Evolutionary conservation across 2,888 invertebrate genomes (phyloP).

Genomic region (Protula sp.): DNA sequence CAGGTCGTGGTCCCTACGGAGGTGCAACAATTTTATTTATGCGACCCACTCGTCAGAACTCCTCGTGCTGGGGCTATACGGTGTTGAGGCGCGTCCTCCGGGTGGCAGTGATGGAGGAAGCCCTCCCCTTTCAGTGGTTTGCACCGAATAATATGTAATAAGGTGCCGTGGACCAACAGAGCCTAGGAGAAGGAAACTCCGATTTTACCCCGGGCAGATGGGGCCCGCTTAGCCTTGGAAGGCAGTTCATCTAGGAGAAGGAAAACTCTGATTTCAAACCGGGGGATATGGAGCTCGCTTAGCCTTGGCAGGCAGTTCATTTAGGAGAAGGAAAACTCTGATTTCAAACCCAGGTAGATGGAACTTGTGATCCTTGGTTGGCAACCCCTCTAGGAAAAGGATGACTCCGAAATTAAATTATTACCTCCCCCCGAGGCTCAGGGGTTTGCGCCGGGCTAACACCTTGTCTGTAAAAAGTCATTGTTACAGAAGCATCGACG

Average conservation of each 20-base stretch:
- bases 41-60: too few species aligned
- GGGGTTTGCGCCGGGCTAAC: background rate
- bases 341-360: background rate
- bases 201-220: background rate
- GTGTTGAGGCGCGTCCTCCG: background rate
- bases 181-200: slow-evolving; percentile 2
- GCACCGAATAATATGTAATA: slow-evolving; percentile 1
- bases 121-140: background rate
- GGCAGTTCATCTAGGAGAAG: slow-evolving; percentile 2
- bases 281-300: slow-evolving; percentile 1
- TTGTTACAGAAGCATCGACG: slow-evolving; percentile 3
- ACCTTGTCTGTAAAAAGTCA: slow-evolving; percentile 34
- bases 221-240: background rate
- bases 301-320: slow-evolving; percentile 1
- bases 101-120: slow-evolving; percentile 33
- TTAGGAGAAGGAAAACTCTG: slow-evolving; percentile 2
- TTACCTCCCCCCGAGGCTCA: background rate
- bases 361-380: background rate
- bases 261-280: slow-evolving; percentile 3
- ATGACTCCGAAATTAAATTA: slow-evolving; percentile 34
- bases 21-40: too few species aligned
- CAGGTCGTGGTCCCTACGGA: too few species aligned
- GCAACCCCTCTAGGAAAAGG: slow-evolving; percentile 1
- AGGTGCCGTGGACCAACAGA: slow-evolving; percentile 1
- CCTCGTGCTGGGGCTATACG: slow-evolving; percentile 1